These are phyloP conservation scores for Alloscopus bannaensis DNA, from an alignment of 2,888 invertebrate species.

Conservation along the genomic window DNA sequence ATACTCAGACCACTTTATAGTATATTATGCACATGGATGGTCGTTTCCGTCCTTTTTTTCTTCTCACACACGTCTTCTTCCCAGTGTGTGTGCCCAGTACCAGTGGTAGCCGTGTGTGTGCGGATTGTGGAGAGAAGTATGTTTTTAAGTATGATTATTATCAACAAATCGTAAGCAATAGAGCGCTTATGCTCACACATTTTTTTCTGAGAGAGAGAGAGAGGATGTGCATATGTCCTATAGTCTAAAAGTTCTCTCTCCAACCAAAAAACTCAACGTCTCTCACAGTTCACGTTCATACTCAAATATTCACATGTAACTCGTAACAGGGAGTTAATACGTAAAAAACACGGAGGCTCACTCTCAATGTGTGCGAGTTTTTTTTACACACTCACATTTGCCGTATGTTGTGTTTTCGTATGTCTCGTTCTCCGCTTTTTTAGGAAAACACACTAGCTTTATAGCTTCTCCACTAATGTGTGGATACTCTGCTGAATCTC, in stretches of 20 bases:
- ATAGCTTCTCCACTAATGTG: no score
- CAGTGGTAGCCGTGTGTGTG: background rate
- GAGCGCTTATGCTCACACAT: constrained; percentile 2
- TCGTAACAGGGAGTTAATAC: background rate
- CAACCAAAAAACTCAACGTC: background rate
- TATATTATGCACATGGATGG: constrained; percentile 22
- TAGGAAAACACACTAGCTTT: no score
- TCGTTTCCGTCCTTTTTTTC: constrained; percentile 38
- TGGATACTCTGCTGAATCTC: no score
- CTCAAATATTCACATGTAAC: no score
- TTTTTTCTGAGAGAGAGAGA: no score
- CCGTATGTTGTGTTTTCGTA: constrained; percentile 48
- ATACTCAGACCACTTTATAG: no score
- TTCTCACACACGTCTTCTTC: no score
- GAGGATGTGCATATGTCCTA: no score
- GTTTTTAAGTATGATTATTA: background rate
- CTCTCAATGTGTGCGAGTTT: constrained; percentile 12
- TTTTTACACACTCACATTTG: constrained; percentile 29
- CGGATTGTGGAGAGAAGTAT: background rate
- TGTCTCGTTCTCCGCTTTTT: no score
- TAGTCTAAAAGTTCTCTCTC: no score
- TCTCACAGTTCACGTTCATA: constrained; percentile 31
- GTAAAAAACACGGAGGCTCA: background rate
- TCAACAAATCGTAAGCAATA: constrained; percentile 2
- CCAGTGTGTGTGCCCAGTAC: background rate